Evolutionary conservation across 2,888 invertebrate species (phyloP).

Genomic region (Leptinotarsa rubiginosa): DNA sequence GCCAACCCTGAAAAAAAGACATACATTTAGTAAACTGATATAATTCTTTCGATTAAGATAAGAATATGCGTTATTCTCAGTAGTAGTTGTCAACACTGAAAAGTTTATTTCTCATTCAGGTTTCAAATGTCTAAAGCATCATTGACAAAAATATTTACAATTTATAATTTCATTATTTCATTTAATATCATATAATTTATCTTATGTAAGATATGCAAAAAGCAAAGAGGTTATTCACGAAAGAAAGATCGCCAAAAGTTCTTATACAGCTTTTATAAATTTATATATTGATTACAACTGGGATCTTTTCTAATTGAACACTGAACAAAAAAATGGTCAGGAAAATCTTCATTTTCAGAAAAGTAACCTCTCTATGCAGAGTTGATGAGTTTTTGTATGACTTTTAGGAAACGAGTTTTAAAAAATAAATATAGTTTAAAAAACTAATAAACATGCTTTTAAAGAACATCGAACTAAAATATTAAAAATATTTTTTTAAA

Average conservation of each 20-base stretch:
- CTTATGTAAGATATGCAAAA: no score
- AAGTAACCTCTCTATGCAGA: no score
- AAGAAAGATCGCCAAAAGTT: not conserved
- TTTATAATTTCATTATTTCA: no score
- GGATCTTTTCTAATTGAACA: not conserved
- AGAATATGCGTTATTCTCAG: not conserved
- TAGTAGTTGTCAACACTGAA: not conserved
- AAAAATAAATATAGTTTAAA: no score
- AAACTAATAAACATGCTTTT: no score
- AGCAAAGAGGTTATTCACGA: not conserved
- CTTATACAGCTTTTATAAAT: not conserved
- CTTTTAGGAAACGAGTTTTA: no score
- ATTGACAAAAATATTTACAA: not conserved
- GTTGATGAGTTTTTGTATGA: no score
- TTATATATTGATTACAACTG: not conserved
- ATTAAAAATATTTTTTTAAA: no score
- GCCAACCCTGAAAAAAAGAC: conserved; percentile 76
- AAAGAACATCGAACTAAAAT: no score
- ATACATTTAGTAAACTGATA: not conserved
- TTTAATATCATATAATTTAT: no score
- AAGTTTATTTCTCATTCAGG: conserved; percentile 23
- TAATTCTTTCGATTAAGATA: not conserved
- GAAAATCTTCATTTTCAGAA: no score
- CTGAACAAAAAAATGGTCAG: no score
- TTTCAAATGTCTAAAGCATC: conserved; percentile 34